Conservation (phyloP, 2,888 invertebrate genomes). For the Caenorhabditis plicata region DNA sequence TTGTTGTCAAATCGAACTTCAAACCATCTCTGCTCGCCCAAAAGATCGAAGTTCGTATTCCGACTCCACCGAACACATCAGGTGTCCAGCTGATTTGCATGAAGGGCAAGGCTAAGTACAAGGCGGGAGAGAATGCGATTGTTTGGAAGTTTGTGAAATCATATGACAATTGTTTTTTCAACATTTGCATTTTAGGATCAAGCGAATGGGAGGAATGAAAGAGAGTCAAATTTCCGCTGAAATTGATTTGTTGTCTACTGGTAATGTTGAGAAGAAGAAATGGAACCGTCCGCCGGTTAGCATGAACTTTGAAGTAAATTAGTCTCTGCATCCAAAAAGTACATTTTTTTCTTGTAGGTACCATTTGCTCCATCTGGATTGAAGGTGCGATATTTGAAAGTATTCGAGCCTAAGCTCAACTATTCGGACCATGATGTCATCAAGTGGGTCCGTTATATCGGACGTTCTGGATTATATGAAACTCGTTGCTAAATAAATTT, state of each 20-base stretch:
- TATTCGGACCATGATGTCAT: constrained; percentile 99
- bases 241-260: constrained; percentile 95
- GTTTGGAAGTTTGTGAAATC: constrained; percentile 77
- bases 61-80: constrained; percentile 95
- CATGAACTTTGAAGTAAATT: constrained; percentile 88
- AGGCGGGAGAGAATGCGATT: constrained; percentile 98
- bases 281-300: constrained; percentile 99
- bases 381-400: constrained; percentile 98
- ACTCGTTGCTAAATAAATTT: constrained; percentile 81
- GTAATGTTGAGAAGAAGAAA: constrained; percentile 82
- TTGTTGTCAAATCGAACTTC: constrained; percentile 97
- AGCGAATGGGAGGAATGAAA: constrained; percentile 81
- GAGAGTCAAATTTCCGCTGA: constrained; percentile 98
- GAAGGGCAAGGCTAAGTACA: constrained; percentile 97
- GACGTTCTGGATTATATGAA: constrained; percentile 96
- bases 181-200: constrained; percentile 67
- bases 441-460: constrained; percentile 99
- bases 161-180: not conserved
- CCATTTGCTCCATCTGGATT: constrained; percentile 99
- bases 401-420: constrained; percentile 98
- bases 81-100: constrained; percentile 97
- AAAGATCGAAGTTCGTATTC: constrained; percentile 96
- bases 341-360: constrained; percentile 74
- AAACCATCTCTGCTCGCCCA: constrained; percentile 95
- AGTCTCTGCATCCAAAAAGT: constrained; percentile 1